Conservation (phyloP, 2,113 vertebrate genomes). For the Ictalurus punctatus region DNA sequence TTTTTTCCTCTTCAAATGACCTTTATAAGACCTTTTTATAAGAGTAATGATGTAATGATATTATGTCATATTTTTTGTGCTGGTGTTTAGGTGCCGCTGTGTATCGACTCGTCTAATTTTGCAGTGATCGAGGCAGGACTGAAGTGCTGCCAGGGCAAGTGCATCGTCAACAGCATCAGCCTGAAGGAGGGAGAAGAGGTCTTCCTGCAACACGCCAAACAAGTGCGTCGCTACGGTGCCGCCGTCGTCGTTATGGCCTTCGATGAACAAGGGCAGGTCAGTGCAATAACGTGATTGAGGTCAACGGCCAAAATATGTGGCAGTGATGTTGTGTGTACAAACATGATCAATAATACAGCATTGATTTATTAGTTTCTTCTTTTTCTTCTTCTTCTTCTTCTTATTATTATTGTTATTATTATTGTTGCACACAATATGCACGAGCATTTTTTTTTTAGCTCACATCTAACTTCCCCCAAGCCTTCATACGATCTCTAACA, state of each 20-base stretch:
- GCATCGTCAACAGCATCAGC: slow-evolving; percentile 97
- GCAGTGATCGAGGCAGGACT: slow-evolving; percentile 92
- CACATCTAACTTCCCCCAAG: background rate
- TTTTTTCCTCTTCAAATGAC: background rate
- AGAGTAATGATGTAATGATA: background rate
- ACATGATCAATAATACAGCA: background rate
- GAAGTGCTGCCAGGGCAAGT: slow-evolving; percentile 95
- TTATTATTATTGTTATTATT: no score
- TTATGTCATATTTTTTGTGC: background rate
- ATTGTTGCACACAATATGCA: no score
- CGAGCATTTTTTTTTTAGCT: no score
- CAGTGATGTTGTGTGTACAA: background rate
- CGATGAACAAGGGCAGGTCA: slow-evolving; percentile 92
- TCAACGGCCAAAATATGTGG: background rate
- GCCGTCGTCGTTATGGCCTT: slow-evolving; percentile 97
- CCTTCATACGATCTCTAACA: background rate
- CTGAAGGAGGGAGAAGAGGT: slow-evolving; percentile 93
- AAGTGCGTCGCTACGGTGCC: slow-evolving; percentile 85
- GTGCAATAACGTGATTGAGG: slow-evolving; percentile 31
- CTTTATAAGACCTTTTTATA: background rate
- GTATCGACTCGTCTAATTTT: slow-evolving; percentile 96
- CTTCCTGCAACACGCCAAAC: slow-evolving; percentile 82
- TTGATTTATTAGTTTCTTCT: background rate
- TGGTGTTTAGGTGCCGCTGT: slow-evolving; percentile 85
- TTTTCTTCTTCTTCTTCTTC: no score